Base-by-base conservation (phyloP, 2,797 vertebrate genomes). In the Pitangus sulphuratus region DNA sequence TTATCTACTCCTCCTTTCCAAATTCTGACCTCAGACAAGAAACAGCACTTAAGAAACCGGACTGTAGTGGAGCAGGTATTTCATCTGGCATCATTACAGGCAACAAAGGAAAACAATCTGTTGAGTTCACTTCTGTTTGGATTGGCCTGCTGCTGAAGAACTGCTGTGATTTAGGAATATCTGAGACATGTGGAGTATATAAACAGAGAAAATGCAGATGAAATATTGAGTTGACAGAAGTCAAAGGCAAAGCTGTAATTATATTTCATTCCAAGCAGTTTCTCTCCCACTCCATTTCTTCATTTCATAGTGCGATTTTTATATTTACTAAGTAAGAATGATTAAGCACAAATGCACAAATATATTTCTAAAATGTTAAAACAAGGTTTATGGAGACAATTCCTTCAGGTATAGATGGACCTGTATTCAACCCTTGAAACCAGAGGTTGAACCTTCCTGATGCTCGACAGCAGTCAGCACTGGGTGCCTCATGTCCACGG, bases 121-220 rank as follows among this genome's bases (percentile, higher is more conserved):
- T 42, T 64, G 70, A 53, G 66, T 88, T 87, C 48, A 33, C 3
- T 71, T 90, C 66, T 74, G 74, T 76, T 88, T 84, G 53, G 58
- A 87, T 20, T 82, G 74, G 33, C 33, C 70, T 88, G 65, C 51
- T 15, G 12, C 44, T 88, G 66, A 66, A 89, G 47, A 92, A 87
- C 64, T 66, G 56, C 48, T 56, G 31, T 71, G 85, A 89, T 90
- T 84, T 90, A 94, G 87, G 80, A 42, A 31, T 84, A 79, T 74
- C 39, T 68, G 40, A 87, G 64, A 84, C 30, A 35, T 0, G 21
- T 17, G 11, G 26, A 72, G 17, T 25, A 72, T 35, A 86, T 9
- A 86, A 66, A 86, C 21, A 87, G 66, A 82, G 85, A 61, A 95
- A 91, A 93, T 35, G 68, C n/a, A 84, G 45, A 93, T 58, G n/a